phyloP scores from a whole-genome alignment of 2,797 vertebrate species.

The Nothura maculosa region DNA sequence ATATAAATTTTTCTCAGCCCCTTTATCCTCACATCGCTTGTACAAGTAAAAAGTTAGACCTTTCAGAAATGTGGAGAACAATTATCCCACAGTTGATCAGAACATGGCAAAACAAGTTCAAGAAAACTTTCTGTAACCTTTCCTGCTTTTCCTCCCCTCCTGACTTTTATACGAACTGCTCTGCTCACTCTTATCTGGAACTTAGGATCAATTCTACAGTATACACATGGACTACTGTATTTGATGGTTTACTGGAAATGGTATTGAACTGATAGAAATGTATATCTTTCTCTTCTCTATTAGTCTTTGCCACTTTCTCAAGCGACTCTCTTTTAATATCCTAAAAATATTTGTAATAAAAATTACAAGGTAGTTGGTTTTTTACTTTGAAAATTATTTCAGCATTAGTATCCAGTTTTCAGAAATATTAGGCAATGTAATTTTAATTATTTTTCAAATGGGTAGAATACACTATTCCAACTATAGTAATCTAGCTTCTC shows the following conservation, averaged over 20 bases:
- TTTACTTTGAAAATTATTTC: neutral
- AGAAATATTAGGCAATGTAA: neutral
- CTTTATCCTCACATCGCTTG: neutral
- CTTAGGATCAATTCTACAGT: neutral
- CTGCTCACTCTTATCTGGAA: neutral
- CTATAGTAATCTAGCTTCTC: neutral
- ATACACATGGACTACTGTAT: accelerated
- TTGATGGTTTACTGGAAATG: neutral
- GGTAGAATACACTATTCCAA: neutral
- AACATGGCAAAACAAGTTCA: neutral
- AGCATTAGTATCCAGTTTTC: neutral
- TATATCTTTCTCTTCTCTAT: accelerated
- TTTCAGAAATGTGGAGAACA: accelerated
- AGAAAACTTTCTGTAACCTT: neutral
- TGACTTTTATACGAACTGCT: neutral
- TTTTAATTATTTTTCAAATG: neutral
- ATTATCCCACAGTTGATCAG: neutral
- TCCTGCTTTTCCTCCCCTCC: neutral
- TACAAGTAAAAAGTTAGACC: neutral
- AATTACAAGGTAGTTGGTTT: neutral
- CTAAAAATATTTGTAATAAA: neutral
- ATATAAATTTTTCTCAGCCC: neutral
- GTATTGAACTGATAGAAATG: neutral
- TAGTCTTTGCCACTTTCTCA: neutral
- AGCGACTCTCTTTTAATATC: neutral